Evolutionary conservation across 2,797 vertebrate genomes (phyloP).

Genomic region (Melanotaenia pygmaea): DNA sequence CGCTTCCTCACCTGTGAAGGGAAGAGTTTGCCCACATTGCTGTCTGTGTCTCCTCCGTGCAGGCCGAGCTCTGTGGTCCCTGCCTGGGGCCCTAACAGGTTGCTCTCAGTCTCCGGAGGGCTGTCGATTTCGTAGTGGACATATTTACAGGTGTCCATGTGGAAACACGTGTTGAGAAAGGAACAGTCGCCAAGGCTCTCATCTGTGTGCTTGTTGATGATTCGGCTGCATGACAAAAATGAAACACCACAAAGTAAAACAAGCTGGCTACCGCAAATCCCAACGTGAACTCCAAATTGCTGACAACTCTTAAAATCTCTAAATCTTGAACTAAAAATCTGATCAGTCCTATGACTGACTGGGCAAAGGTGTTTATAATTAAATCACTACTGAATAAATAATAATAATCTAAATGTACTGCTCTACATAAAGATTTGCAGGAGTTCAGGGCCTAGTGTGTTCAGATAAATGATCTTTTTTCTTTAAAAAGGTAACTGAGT

Average conservation of each 20-base stretch:
- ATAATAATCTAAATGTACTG: not conserved
- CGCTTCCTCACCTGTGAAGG: conserved; percentile 87
- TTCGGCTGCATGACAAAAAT: conserved; percentile 79
- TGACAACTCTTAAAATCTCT: not conserved
- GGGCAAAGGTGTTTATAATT: not conserved
- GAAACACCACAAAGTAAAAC: not conserved
- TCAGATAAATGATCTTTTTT: not conserved
- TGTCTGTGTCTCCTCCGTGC: conserved; percentile 83
- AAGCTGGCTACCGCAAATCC: not conserved
- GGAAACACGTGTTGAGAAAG: conserved; percentile 96
- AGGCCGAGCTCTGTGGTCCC: conserved; percentile 85
- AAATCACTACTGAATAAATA: not conserved
- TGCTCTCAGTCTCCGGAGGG: conserved; percentile 83
- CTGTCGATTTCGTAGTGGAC: conserved; percentile 96
- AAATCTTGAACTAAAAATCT: not conserved
- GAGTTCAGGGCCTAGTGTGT: not conserved
- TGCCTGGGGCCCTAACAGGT: conserved; percentile 75
- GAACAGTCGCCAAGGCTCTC: conserved; percentile 95
- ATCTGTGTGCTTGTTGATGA: conserved; percentile 96
- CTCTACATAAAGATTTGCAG: not conserved
- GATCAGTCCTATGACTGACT: not conserved
- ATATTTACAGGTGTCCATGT: conserved; percentile 97
- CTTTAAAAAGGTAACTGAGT: not conserved
- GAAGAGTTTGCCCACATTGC: conserved; percentile 90
- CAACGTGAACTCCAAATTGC: not conserved